phyloP scores from a whole-genome alignment of 2,797 vertebrate species.

The Scyliorhinus canicula region DNA sequence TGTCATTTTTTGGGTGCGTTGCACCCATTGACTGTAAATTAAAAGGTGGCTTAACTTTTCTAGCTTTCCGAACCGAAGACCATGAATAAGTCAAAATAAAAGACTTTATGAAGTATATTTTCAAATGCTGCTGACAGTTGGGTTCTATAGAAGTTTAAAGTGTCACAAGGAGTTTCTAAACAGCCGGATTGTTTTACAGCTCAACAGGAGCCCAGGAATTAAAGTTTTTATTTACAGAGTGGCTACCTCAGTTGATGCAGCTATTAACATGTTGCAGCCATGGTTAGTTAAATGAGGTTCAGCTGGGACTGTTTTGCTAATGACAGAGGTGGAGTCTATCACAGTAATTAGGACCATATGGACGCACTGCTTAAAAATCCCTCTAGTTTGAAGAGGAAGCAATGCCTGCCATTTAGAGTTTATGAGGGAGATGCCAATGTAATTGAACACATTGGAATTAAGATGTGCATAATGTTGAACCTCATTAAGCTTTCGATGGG shows the following conservation, averaged over 20 bases:
- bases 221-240: background rate
- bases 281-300: background rate
- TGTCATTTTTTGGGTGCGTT: no score
- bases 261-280: background rate
- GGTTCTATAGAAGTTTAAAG: background rate
- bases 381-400: background rate
- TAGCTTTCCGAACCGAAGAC: background rate
- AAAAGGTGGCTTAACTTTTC: background rate
- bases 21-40: background rate
- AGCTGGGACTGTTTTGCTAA: background rate
- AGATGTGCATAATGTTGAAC: constrained; percentile 8
- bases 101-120: background rate
- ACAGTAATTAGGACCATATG: constrained; percentile 23
- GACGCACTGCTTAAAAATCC: background rate
- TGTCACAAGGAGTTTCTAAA: background rate
- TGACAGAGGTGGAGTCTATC: background rate
- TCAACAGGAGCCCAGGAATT: background rate
- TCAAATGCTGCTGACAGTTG: background rate
- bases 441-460: background rate
- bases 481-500: background rate
- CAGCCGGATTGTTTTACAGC: background rate
- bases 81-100: background rate
- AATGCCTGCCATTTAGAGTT: background rate
- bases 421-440: background rate
- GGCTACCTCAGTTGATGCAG: background rate